Conservation (phyloP, 2,113 vertebrate species). For the Hassar affinis region DNA sequence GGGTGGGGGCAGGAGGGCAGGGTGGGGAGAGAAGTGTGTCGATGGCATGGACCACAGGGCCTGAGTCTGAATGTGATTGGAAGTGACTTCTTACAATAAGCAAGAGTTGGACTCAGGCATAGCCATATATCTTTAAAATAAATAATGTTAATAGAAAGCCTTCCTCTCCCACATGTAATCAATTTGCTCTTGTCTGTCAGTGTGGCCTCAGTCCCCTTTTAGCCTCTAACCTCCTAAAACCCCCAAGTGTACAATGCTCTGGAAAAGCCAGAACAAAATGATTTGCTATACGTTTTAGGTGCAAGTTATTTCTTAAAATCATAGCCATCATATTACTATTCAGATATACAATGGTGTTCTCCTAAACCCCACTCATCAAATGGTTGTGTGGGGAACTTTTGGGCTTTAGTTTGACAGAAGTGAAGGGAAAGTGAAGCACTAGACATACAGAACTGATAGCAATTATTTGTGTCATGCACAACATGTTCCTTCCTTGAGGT, state of each 20-base stretch:
- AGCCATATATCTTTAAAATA: conserved; percentile 61
- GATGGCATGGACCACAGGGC: conserved; percentile 48
- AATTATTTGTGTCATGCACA: conserved; percentile 59
- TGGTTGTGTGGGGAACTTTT: not conserved
- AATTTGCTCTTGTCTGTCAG: conserved; percentile 73
- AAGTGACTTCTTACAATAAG: conserved; percentile 55
- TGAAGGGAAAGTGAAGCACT: conserved; percentile 10
- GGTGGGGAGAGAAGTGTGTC: conserved; percentile 47
- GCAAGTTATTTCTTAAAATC: conserved; percentile 15
- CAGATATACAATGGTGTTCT: not conserved
- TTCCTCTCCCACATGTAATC: conserved; percentile 69
- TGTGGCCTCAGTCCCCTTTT: conserved; percentile 66
- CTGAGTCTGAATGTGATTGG: conserved; percentile 52
- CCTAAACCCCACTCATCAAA: not conserved
- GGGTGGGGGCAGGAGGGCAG: conserved; percentile 38
- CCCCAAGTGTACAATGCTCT: conserved; percentile 45
- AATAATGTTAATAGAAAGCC: conserved; percentile 53
- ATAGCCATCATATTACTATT: not conserved
- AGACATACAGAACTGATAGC: conserved; percentile 45
- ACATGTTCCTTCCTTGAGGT: conserved; percentile 54
- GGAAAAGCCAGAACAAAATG: conserved; percentile 32
- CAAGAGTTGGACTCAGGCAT: conserved; percentile 45
- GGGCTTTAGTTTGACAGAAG: not conserved
- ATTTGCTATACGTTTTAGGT: conserved; percentile 43
- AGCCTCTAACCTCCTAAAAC: conserved; percentile 63